A percentile compares a stretch with the other conserved stretches of the same genome.
Conservation (phyloP, 1,140 invertebrate genomes). For the Papilio dardanus region DNA sequence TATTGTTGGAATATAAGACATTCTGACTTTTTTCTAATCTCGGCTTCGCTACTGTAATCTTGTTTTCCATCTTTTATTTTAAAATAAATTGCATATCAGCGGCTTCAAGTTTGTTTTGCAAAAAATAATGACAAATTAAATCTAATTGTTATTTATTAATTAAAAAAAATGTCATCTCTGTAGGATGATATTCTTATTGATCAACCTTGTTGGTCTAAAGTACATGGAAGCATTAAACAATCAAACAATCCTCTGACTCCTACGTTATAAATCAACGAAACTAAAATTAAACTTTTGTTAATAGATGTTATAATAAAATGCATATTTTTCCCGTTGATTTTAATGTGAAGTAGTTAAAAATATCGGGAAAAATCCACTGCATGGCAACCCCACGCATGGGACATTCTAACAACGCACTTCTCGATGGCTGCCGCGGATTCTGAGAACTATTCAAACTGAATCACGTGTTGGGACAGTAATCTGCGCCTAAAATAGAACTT, state of each 20-base stretch:
- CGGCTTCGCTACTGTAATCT: neutral
- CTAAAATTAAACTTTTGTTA: too few species aligned
- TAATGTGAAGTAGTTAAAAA: neutral
- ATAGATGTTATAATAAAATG: too few species aligned
- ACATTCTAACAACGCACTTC: constrained; percentile 25
- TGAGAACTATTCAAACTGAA: constrained; percentile 52
- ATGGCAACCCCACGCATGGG: constrained; percentile 8
- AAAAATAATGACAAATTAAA: too few species aligned
- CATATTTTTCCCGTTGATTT: too few species aligned
- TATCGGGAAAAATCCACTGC: neutral
- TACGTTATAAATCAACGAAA: neutral
- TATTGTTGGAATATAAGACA: neutral
- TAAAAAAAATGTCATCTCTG: too few species aligned
- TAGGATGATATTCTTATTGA: neutral
- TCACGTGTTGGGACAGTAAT: constrained; percentile 55
- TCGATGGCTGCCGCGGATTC: constrained; percentile 40
- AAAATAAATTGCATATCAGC: neutral
- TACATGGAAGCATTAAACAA: neutral
- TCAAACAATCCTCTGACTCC: neutral
- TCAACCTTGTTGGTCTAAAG: neutral
- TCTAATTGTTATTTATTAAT: too few species aligned
- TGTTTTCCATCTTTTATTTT: constrained; percentile 2
- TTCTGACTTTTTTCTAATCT: constrained; percentile 9
- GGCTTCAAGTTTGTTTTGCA: neutral
- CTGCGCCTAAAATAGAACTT: constrained; percentile 52